A percentile compares a stretch with the other conserved stretches of the same genome.
These are phyloP conservation scores for Vesta saturnalis DNA, from an alignment of 2,888 invertebrate species.

Conservation along the genomic window DNA sequence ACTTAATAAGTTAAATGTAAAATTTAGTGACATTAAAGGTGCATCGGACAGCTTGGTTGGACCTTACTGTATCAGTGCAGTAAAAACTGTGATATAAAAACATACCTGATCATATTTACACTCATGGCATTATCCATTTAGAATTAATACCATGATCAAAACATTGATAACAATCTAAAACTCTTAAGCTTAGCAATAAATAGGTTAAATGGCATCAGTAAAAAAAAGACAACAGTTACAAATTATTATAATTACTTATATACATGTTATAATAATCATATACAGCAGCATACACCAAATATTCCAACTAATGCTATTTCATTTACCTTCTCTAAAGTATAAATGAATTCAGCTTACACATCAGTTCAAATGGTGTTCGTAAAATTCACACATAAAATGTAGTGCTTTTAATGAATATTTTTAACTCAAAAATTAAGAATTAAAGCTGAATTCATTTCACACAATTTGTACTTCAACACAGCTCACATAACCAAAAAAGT, in stretches of 20 bases:
- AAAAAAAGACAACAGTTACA: not conserved
- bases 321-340: constrained; percentile 21
- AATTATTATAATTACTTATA: constrained; percentile 9
- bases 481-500: constrained; percentile 35
- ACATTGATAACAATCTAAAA: too few species aligned
- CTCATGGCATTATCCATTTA: too few species aligned
- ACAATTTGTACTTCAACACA: constrained; percentile 52
- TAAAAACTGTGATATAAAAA: too few species aligned
- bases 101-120: too few species aligned
- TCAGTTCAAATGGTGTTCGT: not conserved
- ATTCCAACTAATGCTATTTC: constrained; percentile 52
- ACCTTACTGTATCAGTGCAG: too few species aligned
- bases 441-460: constrained; percentile 18
- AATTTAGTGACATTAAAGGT: too few species aligned
- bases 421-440: not conserved
- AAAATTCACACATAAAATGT: not conserved
- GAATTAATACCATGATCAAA: too few species aligned
- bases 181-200: not conserved
- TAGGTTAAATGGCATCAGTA: too few species aligned
- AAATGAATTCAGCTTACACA: constrained; percentile 3
- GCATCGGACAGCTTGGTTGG: too few species aligned
- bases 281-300: constrained; percentile 61
- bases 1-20: too few species aligned
- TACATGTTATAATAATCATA: constrained; percentile 52
- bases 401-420: too few species aligned